These are phyloP conservation scores for Calosoma granatense DNA, from an alignment of 1,140 invertebrate genomes.

Conservation along the genomic window DNA sequence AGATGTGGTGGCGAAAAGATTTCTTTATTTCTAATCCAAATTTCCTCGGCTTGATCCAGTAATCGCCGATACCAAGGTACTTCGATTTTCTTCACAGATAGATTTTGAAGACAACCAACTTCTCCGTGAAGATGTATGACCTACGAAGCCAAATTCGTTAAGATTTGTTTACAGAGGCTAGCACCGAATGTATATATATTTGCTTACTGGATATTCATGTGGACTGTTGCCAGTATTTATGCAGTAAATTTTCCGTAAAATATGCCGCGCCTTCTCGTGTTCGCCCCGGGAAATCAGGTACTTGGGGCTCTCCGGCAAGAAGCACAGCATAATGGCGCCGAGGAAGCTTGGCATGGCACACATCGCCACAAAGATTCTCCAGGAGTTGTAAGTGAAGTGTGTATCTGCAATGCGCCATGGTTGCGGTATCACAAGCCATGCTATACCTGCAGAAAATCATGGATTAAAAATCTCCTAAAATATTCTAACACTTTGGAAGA, in stretches of 20 bases:
- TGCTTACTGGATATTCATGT: slow-evolving; percentile 40
- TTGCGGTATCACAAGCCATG: slow-evolving; percentile 34
- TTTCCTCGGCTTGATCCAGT: slow-evolving; percentile 20
- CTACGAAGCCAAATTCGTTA: not conserved
- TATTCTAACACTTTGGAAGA: not conserved
- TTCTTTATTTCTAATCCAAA: slow-evolving; percentile 11
- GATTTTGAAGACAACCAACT: not conserved
- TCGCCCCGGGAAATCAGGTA: slow-evolving; percentile 56
- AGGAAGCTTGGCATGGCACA: slow-evolving; percentile 53
- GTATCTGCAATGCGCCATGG: slow-evolving; percentile 23
- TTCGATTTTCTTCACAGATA: not conserved
- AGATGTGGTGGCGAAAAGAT: slow-evolving; percentile 39
- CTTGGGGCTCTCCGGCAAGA: slow-evolving; percentile 67
- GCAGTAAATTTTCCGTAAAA: slow-evolving; percentile 42
- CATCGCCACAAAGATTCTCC: slow-evolving; percentile 58
- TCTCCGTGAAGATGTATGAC: not conserved
- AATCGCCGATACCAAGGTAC: not conserved
- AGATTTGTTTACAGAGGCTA: not conserved
- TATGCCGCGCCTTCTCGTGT: slow-evolving; percentile 38
- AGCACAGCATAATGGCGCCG: slow-evolving; percentile 46
- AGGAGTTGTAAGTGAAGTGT: slow-evolving; percentile 43
- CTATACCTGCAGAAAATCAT: no score
- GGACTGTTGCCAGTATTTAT: slow-evolving; percentile 40
- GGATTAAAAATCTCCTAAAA: slow-evolving; percentile 10
- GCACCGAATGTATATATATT: not conserved